Conservation (phyloP, 2,888 invertebrate species). For the Piscicola geometra region DNA sequence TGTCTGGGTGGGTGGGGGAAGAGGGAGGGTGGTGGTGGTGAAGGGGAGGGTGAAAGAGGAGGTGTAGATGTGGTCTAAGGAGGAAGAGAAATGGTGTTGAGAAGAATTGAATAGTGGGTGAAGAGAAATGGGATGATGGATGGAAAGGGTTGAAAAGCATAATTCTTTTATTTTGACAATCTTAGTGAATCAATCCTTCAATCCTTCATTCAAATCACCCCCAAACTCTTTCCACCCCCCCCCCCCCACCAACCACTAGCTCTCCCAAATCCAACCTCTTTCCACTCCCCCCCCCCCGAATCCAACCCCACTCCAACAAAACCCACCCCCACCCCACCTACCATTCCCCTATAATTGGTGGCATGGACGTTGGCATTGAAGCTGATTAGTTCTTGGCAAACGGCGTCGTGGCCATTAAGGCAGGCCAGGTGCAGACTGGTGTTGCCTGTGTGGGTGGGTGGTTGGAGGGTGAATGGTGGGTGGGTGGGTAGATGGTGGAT, state of each 20-base stretch:
- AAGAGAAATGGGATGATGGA: no score
- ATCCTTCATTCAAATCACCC: neutral
- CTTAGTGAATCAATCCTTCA: no score
- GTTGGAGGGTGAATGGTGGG: no score
- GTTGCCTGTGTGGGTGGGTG: slow-evolving; percentile 51
- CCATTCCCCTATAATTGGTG: slow-evolving; percentile 61
- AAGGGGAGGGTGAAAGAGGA: no score
- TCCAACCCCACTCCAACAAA: neutral
- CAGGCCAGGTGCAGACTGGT: slow-evolving; percentile 61
- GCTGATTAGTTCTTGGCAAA: slow-evolving; percentile 60
- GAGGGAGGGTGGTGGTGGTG: no score
- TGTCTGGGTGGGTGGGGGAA: no score
- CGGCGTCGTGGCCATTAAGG: slow-evolving; percentile 62
- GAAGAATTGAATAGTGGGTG: no score
- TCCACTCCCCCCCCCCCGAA: neutral
- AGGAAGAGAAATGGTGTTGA: no score
- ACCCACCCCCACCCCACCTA: slow-evolving; percentile 39
- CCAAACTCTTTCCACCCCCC: neutral
- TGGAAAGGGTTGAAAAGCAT: no score
- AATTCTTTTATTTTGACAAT: no score
- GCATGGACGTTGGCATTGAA: slow-evolving; percentile 60
- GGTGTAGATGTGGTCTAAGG: no score
- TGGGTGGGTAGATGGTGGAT: no score
- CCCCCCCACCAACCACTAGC: neutral
- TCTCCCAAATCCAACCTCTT: neutral